Conservation (phyloP, 2,797 vertebrate genomes). For the Lindbergichthys nudifrons region DNA sequence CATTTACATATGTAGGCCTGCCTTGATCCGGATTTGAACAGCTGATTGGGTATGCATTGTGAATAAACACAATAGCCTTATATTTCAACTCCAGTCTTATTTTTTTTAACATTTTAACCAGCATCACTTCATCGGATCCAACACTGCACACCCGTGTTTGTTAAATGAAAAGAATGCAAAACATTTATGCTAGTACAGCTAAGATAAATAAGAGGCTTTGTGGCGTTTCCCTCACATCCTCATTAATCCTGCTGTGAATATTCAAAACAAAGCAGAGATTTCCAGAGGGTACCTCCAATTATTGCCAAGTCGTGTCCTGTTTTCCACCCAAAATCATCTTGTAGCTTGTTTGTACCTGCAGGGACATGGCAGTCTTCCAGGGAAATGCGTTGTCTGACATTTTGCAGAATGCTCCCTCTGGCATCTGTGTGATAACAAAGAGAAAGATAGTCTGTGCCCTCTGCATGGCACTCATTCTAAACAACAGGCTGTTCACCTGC, state of each 20-base stretch:
- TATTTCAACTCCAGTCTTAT: conserved; percentile 36
- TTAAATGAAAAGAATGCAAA: conserved; percentile 27
- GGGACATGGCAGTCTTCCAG: conserved; percentile 52
- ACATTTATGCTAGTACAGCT: conserved; percentile 19
- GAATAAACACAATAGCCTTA: conserved; percentile 43
- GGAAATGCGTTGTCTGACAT: conserved; percentile 52
- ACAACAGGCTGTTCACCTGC: conserved; percentile 36
- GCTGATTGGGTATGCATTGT: conserved; percentile 49
- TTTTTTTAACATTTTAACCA: conserved; percentile 9
- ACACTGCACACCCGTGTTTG: conserved; percentile 2
- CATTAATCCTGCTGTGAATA: conserved; percentile 49
- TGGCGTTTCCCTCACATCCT: conserved; percentile 36
- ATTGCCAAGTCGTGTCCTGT: conserved; percentile 29
- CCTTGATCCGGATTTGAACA: conserved; percentile 13
- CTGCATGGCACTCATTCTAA: conserved; percentile 36
- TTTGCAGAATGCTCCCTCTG: conserved; percentile 43
- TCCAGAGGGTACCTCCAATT: conserved; percentile 40
- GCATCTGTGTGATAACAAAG: conserved; percentile 37
- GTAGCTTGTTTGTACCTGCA: conserved; percentile 42
- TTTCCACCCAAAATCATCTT: conserved; percentile 31
- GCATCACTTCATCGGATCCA: conserved; percentile 36
- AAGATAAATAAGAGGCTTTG: conserved; percentile 45
- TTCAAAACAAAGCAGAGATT: conserved; percentile 58
- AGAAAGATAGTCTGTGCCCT: conserved; percentile 35
- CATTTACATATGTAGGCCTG: conserved; percentile 55